A percentile compares a stretch with the other conserved stretches of the same genome.
Conservation (phyloP, 2,888 invertebrate species). For the Malthinus seriepunctatus region DNA sequence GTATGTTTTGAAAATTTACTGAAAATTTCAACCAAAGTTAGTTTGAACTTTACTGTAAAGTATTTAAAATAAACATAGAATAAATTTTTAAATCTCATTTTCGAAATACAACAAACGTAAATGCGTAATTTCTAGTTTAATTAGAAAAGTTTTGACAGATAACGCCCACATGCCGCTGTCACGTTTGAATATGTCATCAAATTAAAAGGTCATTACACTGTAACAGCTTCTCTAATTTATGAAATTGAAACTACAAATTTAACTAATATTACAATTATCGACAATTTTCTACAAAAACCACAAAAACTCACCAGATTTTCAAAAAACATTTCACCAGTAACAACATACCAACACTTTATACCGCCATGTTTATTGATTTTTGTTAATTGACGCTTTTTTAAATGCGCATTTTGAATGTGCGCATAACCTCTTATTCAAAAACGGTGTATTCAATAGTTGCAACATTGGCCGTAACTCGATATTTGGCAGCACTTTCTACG, state of each 20-base stretch:
- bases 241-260: conserved; percentile 1
- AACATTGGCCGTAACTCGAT: conserved; percentile 4
- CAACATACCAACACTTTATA: conserved; percentile 44
- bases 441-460: too few relatives aligned
- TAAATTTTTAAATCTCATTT: too few relatives aligned
- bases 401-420: conserved; percentile 14
- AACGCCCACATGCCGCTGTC: conserved; percentile 52
- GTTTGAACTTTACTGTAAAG: too few relatives aligned
- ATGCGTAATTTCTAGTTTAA: conserved; percentile 13
- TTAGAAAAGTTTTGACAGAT: conserved; percentile 46
- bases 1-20: too few relatives aligned
- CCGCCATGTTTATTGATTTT: conserved; percentile 54
- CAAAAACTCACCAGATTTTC: conserved; percentile 45
- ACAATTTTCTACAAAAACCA: neutral
- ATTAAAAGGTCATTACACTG: conserved; percentile 37
- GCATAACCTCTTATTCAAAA: neutral
- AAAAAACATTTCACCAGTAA: conserved; percentile 45
- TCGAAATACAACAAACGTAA: neutral
- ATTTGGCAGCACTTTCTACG: too few relatives aligned
- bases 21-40: too few relatives aligned
- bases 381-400: conserved; percentile 37
- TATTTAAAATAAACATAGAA: too few relatives aligned
- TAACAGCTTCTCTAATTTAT: conserved; percentile 33
- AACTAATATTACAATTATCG: neutral
- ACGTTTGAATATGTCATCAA: conserved; percentile 45